Evolutionary conservation across 2,888 invertebrate genomes (phyloP).

Genomic region (Platycheirus rosarum): DNA sequence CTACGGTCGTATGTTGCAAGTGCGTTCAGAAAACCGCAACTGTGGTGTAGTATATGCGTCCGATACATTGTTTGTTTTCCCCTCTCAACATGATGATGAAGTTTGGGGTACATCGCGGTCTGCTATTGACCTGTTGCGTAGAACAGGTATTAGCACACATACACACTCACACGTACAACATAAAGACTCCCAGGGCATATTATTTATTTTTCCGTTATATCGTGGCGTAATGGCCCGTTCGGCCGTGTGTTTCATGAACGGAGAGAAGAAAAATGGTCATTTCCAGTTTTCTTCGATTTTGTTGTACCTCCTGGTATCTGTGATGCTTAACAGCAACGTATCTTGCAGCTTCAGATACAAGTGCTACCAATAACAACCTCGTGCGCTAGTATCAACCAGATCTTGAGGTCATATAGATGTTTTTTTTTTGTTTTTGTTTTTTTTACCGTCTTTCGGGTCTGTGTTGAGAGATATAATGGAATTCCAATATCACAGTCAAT

Average conservation of each 20-base stretch:
- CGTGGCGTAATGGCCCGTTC: conserved; percentile 58
- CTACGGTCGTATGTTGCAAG: conserved; percentile 31
- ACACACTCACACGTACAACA: conserved; percentile 32
- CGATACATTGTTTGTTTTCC: conserved; percentile 24
- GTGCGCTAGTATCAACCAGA: conserved; percentile 55
- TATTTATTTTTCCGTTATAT: conserved; percentile 73
- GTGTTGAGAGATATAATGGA: conserved; percentile 34
- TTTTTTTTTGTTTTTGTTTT: conserved; percentile 13
- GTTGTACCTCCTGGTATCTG: conserved; percentile 36
- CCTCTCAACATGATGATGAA: conserved; percentile 11
- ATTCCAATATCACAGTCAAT: conserved; percentile 59
- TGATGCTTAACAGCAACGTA: conserved; percentile 25
- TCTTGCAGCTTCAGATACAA: neutral
- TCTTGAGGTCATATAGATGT: conserved; percentile 67
- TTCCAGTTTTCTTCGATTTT: conserved; percentile 55
- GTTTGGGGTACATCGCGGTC: conserved; percentile 17
- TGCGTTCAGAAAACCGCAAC: conserved; percentile 59
- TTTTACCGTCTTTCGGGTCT: conserved; percentile 21
- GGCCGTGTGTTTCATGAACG: conserved; percentile 50
- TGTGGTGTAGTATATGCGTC: conserved; percentile 48
- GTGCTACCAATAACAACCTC: conserved; percentile 34
- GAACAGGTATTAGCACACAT: conserved; percentile 64
- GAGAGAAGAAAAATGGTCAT: conserved; percentile 46
- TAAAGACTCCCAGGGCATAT: conserved; percentile 61
- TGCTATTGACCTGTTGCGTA: conserved; percentile 66